A percentile compares a stretch with the other conserved stretches of the same genome.
Conservation (phyloP, 2,797 vertebrate genomes). For the Psittacula derbiana region DNA sequence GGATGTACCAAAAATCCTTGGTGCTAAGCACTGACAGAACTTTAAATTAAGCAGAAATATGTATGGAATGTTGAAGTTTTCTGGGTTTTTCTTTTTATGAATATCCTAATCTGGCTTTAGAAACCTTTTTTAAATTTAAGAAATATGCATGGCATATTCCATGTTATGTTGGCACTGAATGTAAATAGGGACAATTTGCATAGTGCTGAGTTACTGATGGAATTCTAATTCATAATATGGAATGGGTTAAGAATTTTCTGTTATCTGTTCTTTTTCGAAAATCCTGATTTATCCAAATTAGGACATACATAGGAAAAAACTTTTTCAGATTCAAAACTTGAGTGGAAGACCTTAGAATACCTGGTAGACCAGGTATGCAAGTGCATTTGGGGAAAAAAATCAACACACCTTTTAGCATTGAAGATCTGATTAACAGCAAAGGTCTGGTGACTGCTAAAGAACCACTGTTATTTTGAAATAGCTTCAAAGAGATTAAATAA, state of each 20-base stretch:
- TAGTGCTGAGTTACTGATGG: not conserved
- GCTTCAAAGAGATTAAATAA: not conserved
- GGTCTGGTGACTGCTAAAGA: conserved; percentile 11
- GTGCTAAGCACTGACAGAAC: not conserved
- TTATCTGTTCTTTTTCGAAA: not conserved
- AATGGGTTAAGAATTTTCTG: not conserved
- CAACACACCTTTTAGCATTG: not conserved
- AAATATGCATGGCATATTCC: not conserved
- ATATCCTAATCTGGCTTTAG: not conserved
- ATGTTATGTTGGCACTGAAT: not conserved
- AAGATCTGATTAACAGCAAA: not conserved
- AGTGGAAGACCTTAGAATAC: not conserved
- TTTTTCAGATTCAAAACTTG: not conserved
- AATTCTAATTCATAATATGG: not conserved
- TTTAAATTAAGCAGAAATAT: not conserved
- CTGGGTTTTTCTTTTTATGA: not conserved
- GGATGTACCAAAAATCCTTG: not conserved
- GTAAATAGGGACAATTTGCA: not conserved
- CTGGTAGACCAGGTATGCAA: not conserved
- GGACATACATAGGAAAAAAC: not conserved
- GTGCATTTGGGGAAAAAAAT: not conserved
- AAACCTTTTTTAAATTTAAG: not conserved
- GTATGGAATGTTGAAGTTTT: not conserved
- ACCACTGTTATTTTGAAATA: not conserved
- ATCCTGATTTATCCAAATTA: not conserved